Evolutionary conservation across 2,113 vertebrate genomes (phyloP).

Genomic region (Prunella himalayana): DNA sequence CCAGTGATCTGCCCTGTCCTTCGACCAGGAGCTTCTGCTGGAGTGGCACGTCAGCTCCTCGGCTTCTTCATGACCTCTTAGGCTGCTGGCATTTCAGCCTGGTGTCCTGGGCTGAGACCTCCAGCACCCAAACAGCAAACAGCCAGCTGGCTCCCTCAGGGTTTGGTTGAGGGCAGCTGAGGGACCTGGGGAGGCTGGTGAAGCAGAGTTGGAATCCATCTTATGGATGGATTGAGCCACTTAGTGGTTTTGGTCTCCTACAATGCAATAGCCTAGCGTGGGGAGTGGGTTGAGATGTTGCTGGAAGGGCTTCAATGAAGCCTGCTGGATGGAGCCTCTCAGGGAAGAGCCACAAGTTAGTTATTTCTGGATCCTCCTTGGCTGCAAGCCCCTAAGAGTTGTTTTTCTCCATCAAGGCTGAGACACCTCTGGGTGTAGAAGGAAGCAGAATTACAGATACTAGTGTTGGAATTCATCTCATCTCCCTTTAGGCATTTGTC

Average conservation of each 20-base stretch:
- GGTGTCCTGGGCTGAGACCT: neutral
- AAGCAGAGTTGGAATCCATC: neutral
- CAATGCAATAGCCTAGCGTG: accelerated
- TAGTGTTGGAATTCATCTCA: neutral
- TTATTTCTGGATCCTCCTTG: neutral
- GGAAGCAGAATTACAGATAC: neutral
- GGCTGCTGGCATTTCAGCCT: neutral
- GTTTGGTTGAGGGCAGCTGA: accelerated
- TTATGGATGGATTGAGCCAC: no score
- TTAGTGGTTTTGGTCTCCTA: neutral
- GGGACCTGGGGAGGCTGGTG: neutral
- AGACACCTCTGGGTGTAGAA: neutral
- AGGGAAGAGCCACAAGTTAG: accelerated
- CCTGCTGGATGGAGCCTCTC: neutral
- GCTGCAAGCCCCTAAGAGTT: neutral
- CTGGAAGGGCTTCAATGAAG: neutral
- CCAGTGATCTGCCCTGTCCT: neutral
- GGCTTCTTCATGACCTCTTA: accelerated
- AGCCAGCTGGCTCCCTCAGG: neutral
- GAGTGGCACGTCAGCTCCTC: accelerated
- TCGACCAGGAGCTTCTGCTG: neutral
- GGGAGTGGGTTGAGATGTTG: accelerated
- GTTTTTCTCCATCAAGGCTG: neutral
- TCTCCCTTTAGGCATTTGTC: neutral
- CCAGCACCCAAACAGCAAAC: neutral